Percentiles rank a stretch among this genome's conserved stretches.
These are phyloP conservation scores for Potamarius usumacintae DNA, from an alignment of 2,113 vertebrate species.

Conservation along the genomic window DNA sequence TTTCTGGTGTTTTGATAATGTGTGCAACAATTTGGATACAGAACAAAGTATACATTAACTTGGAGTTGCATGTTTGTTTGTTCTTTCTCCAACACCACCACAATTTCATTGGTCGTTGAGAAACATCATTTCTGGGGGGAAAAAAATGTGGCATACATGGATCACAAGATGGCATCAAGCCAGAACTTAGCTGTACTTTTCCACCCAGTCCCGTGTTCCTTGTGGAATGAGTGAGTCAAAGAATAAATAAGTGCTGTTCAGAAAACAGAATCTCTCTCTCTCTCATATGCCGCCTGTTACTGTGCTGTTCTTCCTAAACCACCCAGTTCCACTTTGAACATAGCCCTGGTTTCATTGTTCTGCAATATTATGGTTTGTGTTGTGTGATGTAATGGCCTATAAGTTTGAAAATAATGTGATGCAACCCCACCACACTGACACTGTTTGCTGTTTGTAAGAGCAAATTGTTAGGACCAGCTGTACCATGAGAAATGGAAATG, in stretches of 20 bases:
- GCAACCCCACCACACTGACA: background rate
- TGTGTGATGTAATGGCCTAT: background rate
- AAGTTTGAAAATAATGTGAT: background rate
- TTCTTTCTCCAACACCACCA: background rate
- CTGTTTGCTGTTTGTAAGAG: background rate
- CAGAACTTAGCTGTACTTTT: background rate
- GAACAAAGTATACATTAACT: slow-evolving; percentile 48
- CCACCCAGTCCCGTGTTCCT: background rate
- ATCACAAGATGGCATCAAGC: background rate
- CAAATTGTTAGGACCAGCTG: background rate
- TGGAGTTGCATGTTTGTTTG: background rate
- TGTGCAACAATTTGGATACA: slow-evolving; percentile 53
- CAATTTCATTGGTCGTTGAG: background rate
- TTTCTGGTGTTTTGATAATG: slow-evolving; percentile 39
- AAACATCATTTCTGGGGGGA: background rate
- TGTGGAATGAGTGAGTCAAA: background rate
- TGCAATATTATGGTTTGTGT: background rate
- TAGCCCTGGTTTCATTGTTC: background rate
- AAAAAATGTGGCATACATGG: background rate
- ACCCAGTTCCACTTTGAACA: background rate
- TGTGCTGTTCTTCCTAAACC: background rate
- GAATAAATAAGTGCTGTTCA: background rate
- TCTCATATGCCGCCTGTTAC: background rate
- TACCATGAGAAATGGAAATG: background rate
- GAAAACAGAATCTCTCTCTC: background rate